phyloP scores from a whole-genome alignment of 1,140 invertebrate genomes.

The Drosophila murphyi region DNA sequence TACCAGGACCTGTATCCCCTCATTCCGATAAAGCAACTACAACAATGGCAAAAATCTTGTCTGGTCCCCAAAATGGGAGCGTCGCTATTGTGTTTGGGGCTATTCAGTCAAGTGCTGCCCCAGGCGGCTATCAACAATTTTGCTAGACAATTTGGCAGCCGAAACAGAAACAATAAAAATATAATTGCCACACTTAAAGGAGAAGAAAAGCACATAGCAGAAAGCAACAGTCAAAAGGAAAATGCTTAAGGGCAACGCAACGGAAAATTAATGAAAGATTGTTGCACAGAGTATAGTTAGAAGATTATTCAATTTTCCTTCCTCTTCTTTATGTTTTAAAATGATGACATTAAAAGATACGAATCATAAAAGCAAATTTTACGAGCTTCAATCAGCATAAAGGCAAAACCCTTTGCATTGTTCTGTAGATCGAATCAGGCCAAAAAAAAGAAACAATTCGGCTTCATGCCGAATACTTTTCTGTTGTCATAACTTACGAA shows the following conservation, averaged over 20 bases:
- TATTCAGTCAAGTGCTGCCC: conserved; percentile 52
- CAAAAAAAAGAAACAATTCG: conserved; percentile 18
- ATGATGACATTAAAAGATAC: not conserved
- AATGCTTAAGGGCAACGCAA: conserved; percentile 5
- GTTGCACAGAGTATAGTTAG: no score
- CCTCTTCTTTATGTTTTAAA: not conserved
- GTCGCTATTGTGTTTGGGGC: conserved; percentile 17
- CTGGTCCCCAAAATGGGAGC: not conserved
- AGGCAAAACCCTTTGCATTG: not conserved
- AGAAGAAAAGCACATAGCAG: not conserved
- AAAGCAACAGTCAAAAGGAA: conserved; percentile 31
- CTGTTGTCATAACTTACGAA: conserved; percentile 62
- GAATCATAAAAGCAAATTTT: conserved; percentile 2
- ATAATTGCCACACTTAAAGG: conserved; percentile 67
- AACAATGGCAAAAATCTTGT: not conserved
- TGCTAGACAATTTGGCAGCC: conserved; percentile 76
- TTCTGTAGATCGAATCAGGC: conserved; percentile 25
- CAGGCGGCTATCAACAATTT: conserved; percentile 64
- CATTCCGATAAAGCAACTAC: not conserved
- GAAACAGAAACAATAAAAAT: conserved; percentile 72
- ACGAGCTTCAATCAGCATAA: conserved; percentile 33
- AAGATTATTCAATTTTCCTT: no score
- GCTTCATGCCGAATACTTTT: conserved; percentile 24
- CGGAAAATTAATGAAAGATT: no score
- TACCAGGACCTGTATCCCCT: not conserved